phyloP scores from a whole-genome alignment of 2,113 vertebrate genomes.

The Rhinolophus ferrumequinum region DNA sequence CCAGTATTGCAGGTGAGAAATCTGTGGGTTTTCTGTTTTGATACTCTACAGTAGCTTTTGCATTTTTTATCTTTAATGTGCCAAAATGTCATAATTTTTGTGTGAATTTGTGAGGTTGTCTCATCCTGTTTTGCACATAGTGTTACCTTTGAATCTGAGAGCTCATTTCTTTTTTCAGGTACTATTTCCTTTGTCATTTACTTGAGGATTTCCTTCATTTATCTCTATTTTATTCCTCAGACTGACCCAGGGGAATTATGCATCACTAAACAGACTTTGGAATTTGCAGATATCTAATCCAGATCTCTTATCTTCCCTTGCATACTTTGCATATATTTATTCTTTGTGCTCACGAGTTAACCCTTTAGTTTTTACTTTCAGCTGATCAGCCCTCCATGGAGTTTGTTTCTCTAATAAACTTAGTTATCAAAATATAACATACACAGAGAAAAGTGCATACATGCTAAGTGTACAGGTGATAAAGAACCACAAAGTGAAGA shows the following conservation, averaged over 20 bases:
- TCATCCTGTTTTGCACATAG: neutral
- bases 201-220: neutral
- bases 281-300: neutral
- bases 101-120: neutral
- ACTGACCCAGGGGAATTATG: neutral
- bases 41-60: neutral
- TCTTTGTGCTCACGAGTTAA: neutral
- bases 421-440: neutral
- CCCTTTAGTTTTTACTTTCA: neutral
- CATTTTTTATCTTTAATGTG: neutral
- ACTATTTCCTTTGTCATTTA: neutral
- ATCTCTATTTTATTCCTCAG: conserved; percentile 3
- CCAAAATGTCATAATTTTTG: neutral
- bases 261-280: neutral
- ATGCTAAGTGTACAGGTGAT: neutral
- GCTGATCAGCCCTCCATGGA: neutral
- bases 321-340: neutral
- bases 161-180: neutral
- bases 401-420: neutral
- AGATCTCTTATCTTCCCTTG: neutral
- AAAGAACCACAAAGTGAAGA: neutral
- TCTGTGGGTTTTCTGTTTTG: neutral
- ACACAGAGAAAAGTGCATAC: neutral
- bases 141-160: neutral
- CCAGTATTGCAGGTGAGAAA: neutral